Conservation (phyloP, 2,113 vertebrate genomes). For the Laticauda laticaudata region DNA sequence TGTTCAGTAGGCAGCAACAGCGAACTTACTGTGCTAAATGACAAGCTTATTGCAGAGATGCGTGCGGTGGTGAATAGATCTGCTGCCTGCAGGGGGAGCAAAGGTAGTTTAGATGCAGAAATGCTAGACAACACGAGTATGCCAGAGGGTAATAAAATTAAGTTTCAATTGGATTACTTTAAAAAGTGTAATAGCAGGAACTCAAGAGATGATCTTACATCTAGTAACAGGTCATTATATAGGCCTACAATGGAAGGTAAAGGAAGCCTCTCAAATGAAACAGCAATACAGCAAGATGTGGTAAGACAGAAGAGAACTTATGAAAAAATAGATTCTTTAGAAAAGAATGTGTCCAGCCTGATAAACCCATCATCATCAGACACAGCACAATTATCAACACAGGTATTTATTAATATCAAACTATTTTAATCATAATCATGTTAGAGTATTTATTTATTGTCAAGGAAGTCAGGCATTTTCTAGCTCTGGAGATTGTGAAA, state of each 20-base stretch:
- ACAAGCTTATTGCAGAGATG: conserved; percentile 87
- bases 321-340: conserved; percentile 88
- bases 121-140: conserved; percentile 65
- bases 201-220: conserved; percentile 74
- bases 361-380: conserved; percentile 75
- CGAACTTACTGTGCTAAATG: conserved; percentile 82
- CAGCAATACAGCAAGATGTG: conserved; percentile 62
- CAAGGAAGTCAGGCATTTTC: not conserved
- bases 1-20: conserved; percentile 84
- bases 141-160: conserved; percentile 65
- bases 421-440: not conserved
- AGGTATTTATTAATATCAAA: conserved; percentile 67
- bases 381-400: conserved; percentile 67
- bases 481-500: not conserved
- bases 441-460: conserved; percentile 57
- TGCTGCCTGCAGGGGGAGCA: conserved; percentile 79
- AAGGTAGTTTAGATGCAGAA: conserved; percentile 75
- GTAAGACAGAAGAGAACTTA: conserved; percentile 86
- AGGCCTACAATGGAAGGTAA: conserved; percentile 57
- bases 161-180: conserved; percentile 76
- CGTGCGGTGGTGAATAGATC: conserved; percentile 83
- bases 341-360: conserved; percentile 79
- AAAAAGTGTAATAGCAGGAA: conserved; percentile 67
- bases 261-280: conserved; percentile 50
- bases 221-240: conserved; percentile 71